Conservation (phyloP, 2,113 vertebrate genomes). For the Rana temporaria region DNA sequence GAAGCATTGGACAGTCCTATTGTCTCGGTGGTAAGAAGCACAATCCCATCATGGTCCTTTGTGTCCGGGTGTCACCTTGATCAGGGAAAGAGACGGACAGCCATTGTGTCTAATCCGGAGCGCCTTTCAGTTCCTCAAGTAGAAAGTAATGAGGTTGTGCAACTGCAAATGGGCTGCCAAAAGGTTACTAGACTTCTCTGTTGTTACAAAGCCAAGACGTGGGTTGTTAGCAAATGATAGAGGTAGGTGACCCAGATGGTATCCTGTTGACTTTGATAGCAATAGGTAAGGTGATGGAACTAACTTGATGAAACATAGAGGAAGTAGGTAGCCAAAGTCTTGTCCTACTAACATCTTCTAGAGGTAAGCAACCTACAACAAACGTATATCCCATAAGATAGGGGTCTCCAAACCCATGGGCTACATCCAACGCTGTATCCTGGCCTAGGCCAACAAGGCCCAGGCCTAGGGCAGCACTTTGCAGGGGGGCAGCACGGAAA, state of each 20-base stretch:
- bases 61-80: slow-evolving; percentile 25
- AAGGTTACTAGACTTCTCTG: background rate
- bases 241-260: too few relatives aligned
- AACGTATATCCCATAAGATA: too few relatives aligned
- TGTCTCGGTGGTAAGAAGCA: background rate
- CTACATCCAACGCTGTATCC: too few relatives aligned
- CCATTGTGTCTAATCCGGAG: background rate
- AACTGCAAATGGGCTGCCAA: background rate
- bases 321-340: background rate
- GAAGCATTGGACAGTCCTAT: background rate
- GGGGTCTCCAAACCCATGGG: too few relatives aligned
- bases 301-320: background rate
- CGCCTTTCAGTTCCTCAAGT: background rate
- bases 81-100: background rate
- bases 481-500: too few relatives aligned
- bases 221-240: background rate
- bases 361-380: background rate
- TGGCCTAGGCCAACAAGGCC: too few relatives aligned
- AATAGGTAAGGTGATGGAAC: background rate
- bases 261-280: background rate
- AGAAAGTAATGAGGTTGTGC: background rate
- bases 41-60: slow-evolving; percentile 16
- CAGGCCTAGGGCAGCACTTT: too few relatives aligned
- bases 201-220: background rate
- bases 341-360: background rate